Evolutionary conservation across 2,888 invertebrate genomes (phyloP).

Genomic region (Chaetoderma sp.): DNA sequence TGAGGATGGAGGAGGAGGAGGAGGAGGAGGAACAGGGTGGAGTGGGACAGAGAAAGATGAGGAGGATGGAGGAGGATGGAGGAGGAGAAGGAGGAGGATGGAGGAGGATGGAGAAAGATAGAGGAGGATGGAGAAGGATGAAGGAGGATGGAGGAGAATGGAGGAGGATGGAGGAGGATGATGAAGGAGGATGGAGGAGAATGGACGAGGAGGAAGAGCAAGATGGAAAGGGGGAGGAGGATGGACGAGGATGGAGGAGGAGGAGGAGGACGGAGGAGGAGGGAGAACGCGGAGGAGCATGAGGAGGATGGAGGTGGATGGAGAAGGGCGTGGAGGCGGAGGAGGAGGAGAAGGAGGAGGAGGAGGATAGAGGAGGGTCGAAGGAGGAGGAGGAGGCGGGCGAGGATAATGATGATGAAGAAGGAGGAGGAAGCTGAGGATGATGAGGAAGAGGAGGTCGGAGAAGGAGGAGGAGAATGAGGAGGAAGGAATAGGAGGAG

Average conservation of each 20-base stretch:
- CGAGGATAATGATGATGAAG: not conserved
- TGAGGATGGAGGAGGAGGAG: not conserved
- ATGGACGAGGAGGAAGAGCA: not conserved
- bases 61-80: not conserved
- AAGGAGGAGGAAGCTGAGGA: not conserved
- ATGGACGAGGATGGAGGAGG: constrained; percentile 4
- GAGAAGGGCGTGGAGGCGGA: not conserved
- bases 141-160: not conserved
- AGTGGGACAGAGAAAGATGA: not conserved
- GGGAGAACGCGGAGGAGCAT: not conserved
- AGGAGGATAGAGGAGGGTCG: not conserved
- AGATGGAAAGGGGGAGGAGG: constrained; percentile 5
- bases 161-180: constrained; percentile 2
- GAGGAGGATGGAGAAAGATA: not conserved
- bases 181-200: constrained; percentile 1
- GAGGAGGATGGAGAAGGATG: not conserved
- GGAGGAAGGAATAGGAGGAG: not conserved
- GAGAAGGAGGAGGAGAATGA: too few species aligned
- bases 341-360: not conserved
- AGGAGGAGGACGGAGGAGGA: too few species aligned
- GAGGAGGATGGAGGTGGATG: not conserved
- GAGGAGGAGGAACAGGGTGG: constrained; percentile 3
- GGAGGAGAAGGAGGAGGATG: constrained; percentile 2
- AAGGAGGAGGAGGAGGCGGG: not conserved
- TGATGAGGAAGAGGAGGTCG: not conserved